Evolutionary conservation across 2,797 vertebrate genomes (phyloP).

Genomic region (Phrynocephalus guinanensis): DNA sequence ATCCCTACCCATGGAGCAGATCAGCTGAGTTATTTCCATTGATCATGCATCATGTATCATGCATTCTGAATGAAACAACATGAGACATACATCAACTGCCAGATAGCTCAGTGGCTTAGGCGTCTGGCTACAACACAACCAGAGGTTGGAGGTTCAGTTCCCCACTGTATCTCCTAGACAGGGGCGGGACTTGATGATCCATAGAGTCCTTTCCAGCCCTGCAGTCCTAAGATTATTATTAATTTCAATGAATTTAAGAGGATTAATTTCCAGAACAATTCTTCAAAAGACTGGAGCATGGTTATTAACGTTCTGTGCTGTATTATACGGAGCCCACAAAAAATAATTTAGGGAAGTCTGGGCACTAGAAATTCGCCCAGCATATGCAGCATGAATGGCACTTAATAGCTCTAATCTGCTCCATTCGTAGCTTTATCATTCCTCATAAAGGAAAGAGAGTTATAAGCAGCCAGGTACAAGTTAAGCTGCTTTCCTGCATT

Average conservation of each 20-base stretch:
- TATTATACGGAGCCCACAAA: background rate
- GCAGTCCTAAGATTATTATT: too few relatives aligned
- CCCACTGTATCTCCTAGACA: too few relatives aligned
- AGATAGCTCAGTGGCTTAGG: too few relatives aligned
- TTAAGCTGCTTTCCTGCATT: conserved; percentile 25
- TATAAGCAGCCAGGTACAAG: conserved; percentile 13
- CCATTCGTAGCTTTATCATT: background rate
- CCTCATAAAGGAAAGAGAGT: conserved; percentile 32
- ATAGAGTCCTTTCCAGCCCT: too few relatives aligned
- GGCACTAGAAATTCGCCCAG: conserved; percentile 14
- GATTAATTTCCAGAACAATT: conserved; percentile 46
- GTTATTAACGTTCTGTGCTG: background rate
- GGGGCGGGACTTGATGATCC: too few relatives aligned
- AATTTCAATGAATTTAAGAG: conserved; percentile 33
- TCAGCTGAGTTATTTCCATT: conserved; percentile 23
- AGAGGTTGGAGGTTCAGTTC: too few relatives aligned
- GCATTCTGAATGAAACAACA: conserved; percentile 10
- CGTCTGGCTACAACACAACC: too few relatives aligned
- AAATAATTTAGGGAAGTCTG: conserved; percentile 30
- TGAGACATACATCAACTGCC: conserved; percentile 16
- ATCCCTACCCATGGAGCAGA: conserved; percentile 16
- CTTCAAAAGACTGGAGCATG: conserved; percentile 46
- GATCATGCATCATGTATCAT: conserved; percentile 19
- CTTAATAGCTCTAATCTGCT: background rate
- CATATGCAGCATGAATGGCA: background rate